Percentiles rank a stretch among this genome's conserved stretches.
Evolutionary conservation across 2,888 invertebrate genomes (phyloP).

Genomic region (Loripinus fragilis): DNA sequence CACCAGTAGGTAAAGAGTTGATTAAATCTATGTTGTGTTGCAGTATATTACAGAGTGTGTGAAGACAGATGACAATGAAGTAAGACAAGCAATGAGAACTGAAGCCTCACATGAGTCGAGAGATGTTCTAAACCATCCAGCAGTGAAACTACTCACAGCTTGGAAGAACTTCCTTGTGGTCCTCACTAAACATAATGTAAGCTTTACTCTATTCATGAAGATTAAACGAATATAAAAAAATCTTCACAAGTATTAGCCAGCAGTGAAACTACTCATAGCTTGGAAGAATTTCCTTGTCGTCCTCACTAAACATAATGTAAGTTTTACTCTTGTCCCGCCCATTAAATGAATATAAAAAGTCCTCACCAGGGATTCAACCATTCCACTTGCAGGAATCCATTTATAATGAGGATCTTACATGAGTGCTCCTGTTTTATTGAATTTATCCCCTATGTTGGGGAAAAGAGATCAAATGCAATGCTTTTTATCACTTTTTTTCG

Average conservation of each 20-base stretch:
- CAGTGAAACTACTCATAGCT: constrained; percentile 74
- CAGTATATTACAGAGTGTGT: constrained; percentile 65
- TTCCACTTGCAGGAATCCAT: too few relatives aligned
- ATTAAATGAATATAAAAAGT: too few relatives aligned
- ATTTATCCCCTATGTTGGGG: too few relatives aligned
- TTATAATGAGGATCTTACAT: too few relatives aligned
- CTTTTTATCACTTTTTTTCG: too few relatives aligned
- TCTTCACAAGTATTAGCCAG: constrained; percentile 71
- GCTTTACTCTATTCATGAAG: too few relatives aligned
- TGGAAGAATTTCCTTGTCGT: constrained; percentile 80
- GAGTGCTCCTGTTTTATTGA: too few relatives aligned
- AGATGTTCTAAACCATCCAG: constrained; percentile 67
- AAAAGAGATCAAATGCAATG: too few relatives aligned
- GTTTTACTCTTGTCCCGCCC: too few relatives aligned
- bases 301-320: constrained; percentile 71
- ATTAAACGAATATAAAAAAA: constrained; percentile 27
- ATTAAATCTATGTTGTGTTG: too few relatives aligned
- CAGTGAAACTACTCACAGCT: constrained; percentile 74
- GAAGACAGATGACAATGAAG: constrained; percentile 44
- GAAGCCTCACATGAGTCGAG: constrained; percentile 33
- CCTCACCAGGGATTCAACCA: too few relatives aligned
- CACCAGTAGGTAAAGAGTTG: too few relatives aligned
- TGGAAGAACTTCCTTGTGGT: constrained; percentile 80
- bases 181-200: constrained; percentile 71
- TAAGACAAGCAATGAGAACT: constrained; percentile 36